Evolutionary conservation across 2,888 invertebrate genomes (phyloP), one percentile per base, ranked within the genome.

Genomic region (Cactoblastis cactorum): DNA sequence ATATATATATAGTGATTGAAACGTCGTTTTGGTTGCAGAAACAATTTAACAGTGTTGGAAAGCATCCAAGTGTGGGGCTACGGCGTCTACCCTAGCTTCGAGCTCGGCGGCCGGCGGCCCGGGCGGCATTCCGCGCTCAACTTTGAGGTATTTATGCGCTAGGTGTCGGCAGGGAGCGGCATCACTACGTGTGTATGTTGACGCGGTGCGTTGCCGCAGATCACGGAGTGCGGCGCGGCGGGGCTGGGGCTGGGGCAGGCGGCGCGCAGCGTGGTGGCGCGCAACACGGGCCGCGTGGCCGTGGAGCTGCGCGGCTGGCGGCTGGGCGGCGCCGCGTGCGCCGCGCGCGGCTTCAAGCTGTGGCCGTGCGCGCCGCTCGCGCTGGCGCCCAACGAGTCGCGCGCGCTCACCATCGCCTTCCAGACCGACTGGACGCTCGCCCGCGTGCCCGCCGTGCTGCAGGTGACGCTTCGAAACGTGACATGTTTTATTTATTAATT

Each of bases 11-110:
- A n/a, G n/a, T n/a, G n/a, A n/a, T n/a, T n/a, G n/a, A n/a, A n/a
- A n/a, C n/a, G n/a, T n/a, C n/a, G n/a, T n/a, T n/a, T n/a, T n/a
- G n/a, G n/a, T 52, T 53, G 33, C 77, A 94, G 98, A 65, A 99
- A 98, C 80, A 99, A 99, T 80, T 87, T 99, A 69, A 99, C 98
- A 0, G 93, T 97, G 33, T 80, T 98, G 69, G 98, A 99, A 81
- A 93, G 94, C 1, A 90, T 98, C 19, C 92, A 94, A 70, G 81
- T 99, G 55, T 92, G 92, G 51, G 98, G 97, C 0, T 93, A 94
- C 70, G 97, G 98, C 12, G 97, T 96, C 0, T 86, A 93, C 61
- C 97, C 98, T 2, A 94, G 95, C 75, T 94, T 99, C 78, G 95
- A 95, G 69, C 94, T 98, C 67, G 97, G 94, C 17, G 97, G 96